Conservation (phyloP, 2,113 vertebrate genomes). For the Dasypus novemcinctus region DNA sequence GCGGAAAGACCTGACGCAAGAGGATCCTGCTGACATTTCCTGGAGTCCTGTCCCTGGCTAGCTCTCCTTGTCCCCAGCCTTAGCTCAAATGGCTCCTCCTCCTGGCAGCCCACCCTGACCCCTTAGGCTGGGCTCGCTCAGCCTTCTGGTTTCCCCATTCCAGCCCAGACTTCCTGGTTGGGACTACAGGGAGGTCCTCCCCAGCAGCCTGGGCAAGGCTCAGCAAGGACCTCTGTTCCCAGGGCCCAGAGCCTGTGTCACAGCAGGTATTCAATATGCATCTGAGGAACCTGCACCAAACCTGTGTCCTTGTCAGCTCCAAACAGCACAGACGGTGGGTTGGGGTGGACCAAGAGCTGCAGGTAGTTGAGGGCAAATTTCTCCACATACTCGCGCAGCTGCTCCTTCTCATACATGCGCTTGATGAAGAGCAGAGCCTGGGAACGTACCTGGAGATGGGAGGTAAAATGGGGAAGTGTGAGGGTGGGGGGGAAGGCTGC, state of each 20-base stretch:
- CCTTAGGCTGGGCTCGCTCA: neutral
- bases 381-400: constrained; percentile 94
- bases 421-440: constrained; percentile 94
- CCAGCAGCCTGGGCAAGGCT: neutral
- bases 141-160: neutral
- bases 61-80: neutral
- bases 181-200: neutral
- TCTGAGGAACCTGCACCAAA: constrained; percentile 62
- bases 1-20: neutral
- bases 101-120: neutral
- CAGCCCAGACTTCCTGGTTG: accelerated
- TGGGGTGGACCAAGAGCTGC: constrained; percentile 96
- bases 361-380: constrained; percentile 97
- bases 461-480: accelerated
- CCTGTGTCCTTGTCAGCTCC: constrained; percentile 96
- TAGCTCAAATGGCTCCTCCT: neutral
- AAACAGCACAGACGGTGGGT: constrained; percentile 93
- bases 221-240: neutral
- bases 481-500: neutral
- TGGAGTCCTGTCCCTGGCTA: neutral
- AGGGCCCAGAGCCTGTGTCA: neutral
- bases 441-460: constrained; percentile 87
- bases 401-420: constrained; percentile 95
- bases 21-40: neutral
- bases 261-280: neutral